A percentile compares a stretch with the other conserved stretches of the same genome.
Evolutionary conservation across 2,888 invertebrate genomes (phyloP).

Genomic region (Oeneis ivallda): DNA sequence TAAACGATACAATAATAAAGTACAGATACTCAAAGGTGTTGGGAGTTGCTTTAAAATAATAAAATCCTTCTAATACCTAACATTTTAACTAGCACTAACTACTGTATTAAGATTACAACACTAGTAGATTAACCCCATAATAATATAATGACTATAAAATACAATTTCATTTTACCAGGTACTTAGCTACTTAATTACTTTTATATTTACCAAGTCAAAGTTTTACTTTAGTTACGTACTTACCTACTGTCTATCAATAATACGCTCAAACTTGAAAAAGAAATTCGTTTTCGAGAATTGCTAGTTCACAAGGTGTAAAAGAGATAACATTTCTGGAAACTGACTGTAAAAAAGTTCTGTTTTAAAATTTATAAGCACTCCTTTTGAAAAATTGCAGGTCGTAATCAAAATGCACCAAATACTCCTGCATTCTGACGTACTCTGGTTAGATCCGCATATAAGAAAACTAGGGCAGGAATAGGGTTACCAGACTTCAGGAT

Average conservation of each 20-base stretch:
- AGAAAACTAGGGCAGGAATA: constrained; percentile 28
- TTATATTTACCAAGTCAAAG: too few species aligned
- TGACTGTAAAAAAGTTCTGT: background rate
- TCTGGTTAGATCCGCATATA: constrained; percentile 25
- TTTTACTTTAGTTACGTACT: too few species aligned
- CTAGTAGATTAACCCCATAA: too few species aligned
- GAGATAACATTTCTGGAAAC: background rate
- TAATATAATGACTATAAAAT: too few species aligned
- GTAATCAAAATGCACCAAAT: constrained; percentile 22
- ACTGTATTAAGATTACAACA: background rate
- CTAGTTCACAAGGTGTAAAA: background rate
- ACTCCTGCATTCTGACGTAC: constrained; percentile 26
- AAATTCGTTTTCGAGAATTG: too few species aligned
- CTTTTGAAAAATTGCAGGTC: background rate
- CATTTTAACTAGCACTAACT: background rate
- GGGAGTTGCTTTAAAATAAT: background rate
- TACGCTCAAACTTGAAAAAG: too few species aligned
- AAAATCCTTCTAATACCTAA: background rate
- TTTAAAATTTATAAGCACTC: background rate
- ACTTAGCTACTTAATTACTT: too few species aligned
- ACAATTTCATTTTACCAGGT: too few species aligned
- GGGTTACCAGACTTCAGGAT: background rate
- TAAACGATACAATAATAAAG: background rate
- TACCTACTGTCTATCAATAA: too few species aligned
- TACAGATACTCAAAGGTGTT: background rate